Conservation (phyloP, 2,888 invertebrate species). For the Macrosiphum euphorbiae region DNA sequence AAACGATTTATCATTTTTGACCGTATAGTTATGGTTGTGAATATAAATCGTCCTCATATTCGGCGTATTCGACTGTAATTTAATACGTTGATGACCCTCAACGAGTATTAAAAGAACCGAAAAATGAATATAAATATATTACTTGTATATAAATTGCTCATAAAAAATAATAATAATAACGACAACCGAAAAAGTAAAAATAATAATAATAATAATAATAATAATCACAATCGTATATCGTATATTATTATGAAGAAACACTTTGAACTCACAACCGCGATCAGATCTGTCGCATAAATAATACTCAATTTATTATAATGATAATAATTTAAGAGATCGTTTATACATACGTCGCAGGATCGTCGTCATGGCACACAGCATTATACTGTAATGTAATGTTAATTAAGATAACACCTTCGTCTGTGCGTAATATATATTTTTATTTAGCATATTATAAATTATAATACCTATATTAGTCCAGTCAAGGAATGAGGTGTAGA, state of each 20-base stretch:
- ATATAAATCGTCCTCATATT: conserved; percentile 42
- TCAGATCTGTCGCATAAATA: neutral
- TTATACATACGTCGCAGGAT: neutral
- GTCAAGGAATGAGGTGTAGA: too few species aligned
- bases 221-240: neutral
- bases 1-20: conserved; percentile 30
- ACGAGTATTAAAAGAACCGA: conserved; percentile 16
- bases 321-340: conserved; percentile 1
- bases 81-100: conserved; percentile 35
- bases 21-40: neutral
- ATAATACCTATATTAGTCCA: too few species aligned
- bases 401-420: neutral
- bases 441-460: neutral
- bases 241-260: neutral
- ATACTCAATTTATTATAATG: neutral
- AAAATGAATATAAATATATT: neutral
- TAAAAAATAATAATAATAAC: conserved; percentile 14
- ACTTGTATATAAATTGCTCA: neutral
- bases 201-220: neutral
- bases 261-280: neutral
- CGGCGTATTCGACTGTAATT: conserved; percentile 13
- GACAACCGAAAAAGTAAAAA: neutral
- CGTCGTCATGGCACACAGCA: neutral
- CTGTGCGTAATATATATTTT: neutral
- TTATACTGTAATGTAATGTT: neutral